Conservation (phyloP, 2,113 vertebrate species). For the Lepus americanus region DNA sequence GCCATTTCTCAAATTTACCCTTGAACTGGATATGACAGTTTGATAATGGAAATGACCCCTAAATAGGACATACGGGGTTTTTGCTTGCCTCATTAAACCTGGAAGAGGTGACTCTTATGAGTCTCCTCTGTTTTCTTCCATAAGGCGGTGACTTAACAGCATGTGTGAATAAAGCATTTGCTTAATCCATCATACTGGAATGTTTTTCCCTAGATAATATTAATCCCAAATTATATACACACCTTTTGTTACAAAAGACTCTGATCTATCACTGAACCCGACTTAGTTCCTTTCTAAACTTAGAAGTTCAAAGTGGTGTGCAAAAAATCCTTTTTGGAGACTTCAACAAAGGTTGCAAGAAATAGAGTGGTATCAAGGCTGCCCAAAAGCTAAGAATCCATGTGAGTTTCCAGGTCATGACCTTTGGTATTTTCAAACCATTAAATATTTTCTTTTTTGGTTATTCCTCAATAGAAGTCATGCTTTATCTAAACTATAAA, state of each 20-base stretch:
- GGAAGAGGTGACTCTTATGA: constrained; percentile 58
- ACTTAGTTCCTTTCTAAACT: constrained; percentile 4
- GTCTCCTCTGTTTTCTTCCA: constrained; percentile 46
- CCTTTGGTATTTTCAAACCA: not conserved
- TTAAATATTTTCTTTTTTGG: not conserved
- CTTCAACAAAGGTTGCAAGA: not conserved
- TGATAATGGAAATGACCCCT: constrained; percentile 76
- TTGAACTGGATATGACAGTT: constrained; percentile 75
- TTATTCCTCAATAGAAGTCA: not conserved
- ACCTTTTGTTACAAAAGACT: constrained; percentile 47
- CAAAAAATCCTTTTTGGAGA: not conserved
- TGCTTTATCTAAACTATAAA: not conserved
- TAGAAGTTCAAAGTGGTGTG: not conserved
- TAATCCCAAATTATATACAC: constrained; percentile 66
- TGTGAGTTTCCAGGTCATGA: not conserved
- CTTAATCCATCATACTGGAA: constrained; percentile 75
- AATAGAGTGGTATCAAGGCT: not conserved
- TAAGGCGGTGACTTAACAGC: constrained; percentile 67
- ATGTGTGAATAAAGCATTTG: constrained; percentile 59
- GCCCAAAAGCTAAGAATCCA: not conserved
- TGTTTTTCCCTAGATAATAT: constrained; percentile 61
- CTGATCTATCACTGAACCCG: not conserved
- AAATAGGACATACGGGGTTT: constrained; percentile 60
- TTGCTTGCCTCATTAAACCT: constrained; percentile 80
- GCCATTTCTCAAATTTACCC: constrained; percentile 66